Base-by-base conservation (phyloP, 2,797 vertebrate genomes). In the Thaleichthys pacificus region DNA sequence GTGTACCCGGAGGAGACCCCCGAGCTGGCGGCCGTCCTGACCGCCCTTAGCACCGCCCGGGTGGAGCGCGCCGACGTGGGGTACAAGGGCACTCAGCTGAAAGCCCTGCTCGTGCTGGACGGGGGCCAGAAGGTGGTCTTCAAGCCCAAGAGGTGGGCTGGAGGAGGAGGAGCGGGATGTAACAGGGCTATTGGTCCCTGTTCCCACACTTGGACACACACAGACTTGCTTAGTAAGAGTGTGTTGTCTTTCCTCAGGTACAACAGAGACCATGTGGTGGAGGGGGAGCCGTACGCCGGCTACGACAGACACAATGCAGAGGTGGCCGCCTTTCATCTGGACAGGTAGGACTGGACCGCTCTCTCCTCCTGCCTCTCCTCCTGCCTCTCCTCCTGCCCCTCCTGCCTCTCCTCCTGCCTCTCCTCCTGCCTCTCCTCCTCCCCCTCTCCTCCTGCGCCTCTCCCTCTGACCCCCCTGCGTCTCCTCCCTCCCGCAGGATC, bases 41-140 rank as follows among this genome's bases (percentile, higher is more conserved):
- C 94, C 1, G 92, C 96, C 76, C 94, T 99, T 91, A 91, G 92
- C 60, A 93, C 91, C 0, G 95, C 97, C 81, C 94, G 89, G 62
- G 95, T 99, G 65, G 82, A 98, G 71, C 94, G 96, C 69, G 97
- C 97, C 0, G 97, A 99, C 0, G 97, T 99, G 77, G 97, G 97
- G 5, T 99, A 98, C 77, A 98, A 99, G 85, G 98, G 97, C 42
- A 99, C 98, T 0, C 98, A 99, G 62, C 93, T 99, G 72, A 99
- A 99, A 86, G 96, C 97, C 66, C 88, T 99, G 80, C 88, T 99
- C 70, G 94, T 98, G 72, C 94, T 99, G 73, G 98, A 99, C 28
- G 96, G 96, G 54, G 97, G 96, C 2, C 98, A 99, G 89, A 99
- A 99, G 86, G 97, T 99, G 28, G 98, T 99, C 84, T 99, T 99